Conservation (phyloP, 2,113 vertebrate species). For the Engraulis encrasicolus region DNA sequence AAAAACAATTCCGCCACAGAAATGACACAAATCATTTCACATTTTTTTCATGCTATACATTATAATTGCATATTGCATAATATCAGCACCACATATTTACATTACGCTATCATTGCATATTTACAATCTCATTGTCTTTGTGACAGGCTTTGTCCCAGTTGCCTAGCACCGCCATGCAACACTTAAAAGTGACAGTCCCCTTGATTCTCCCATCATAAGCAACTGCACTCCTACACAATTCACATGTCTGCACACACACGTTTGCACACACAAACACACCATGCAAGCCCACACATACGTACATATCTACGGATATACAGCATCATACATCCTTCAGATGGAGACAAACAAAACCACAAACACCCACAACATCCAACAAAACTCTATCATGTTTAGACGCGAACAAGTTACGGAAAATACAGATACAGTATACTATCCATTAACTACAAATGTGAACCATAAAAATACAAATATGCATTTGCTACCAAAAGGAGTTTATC, state of each 20-base stretch:
- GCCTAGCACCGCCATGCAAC: neutral
- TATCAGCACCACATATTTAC: too few species aligned
- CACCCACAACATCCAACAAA: neutral
- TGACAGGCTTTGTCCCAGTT: neutral
- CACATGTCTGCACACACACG: too few species aligned
- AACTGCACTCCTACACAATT: neutral
- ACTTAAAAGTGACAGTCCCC: neutral
- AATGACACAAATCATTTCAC: neutral
- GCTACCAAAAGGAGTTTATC: neutral
- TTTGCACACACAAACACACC: neutral
- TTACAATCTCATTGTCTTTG: neutral
- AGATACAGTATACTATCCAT: neutral
- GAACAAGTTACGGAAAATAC: neutral
- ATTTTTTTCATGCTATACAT: too few species aligned
- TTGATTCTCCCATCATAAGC: neutral
- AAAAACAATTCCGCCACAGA: neutral
- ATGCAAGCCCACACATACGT: neutral
- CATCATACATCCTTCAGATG: neutral
- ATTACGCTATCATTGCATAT: too few species aligned
- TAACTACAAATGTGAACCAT: too few species aligned
- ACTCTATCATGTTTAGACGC: neutral
- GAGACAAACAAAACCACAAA: neutral
- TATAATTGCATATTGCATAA: too few species aligned
- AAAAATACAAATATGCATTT: neutral
- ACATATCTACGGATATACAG: constrained; percentile 16